phyloP scores from a whole-genome alignment of 1,140 invertebrate species.

The Mamestra configurata region DNA sequence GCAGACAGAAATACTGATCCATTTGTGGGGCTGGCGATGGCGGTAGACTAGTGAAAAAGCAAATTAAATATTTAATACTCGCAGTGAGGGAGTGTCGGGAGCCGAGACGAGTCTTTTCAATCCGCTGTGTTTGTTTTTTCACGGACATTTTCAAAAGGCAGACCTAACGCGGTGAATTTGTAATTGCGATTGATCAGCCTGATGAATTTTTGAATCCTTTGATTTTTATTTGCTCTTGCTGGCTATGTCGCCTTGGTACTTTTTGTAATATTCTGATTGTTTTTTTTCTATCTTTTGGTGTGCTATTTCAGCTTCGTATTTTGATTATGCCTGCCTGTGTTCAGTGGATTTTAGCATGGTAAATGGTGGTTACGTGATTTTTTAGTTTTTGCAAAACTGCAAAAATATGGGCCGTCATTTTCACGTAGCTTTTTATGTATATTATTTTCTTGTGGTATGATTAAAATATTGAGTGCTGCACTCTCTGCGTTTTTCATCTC shows the following conservation, averaged over 20 bases:
- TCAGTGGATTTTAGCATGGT: too few relatives aligned
- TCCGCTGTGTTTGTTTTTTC: conserved; percentile 25
- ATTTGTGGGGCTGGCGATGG: conserved; percentile 53
- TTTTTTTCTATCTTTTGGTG: too few relatives aligned
- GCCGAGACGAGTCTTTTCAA: conserved; percentile 56
- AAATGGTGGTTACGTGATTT: too few relatives aligned
- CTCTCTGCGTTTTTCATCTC: conserved; percentile 11
- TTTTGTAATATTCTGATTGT: not conserved
- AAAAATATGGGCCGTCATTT: not conserved
- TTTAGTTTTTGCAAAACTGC: not conserved
- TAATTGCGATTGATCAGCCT: conserved; percentile 38
- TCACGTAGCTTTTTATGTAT: not conserved
- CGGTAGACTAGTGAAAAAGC: conserved; percentile 64
- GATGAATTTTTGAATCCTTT: conserved; percentile 26
- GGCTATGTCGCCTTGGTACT: not conserved
- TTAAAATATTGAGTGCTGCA: conserved; percentile 23
- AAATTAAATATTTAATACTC: conserved; percentile 80
- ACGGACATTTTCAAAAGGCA: conserved; percentile 27
- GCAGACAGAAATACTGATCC: conserved; percentile 59
- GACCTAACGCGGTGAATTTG: conserved; percentile 34
- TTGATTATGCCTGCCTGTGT: too few relatives aligned
- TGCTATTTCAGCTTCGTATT: too few relatives aligned
- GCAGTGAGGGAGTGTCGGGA: conserved; percentile 53
- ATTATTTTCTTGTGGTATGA: conserved; percentile 3
- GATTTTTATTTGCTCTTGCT: not conserved